These are phyloP conservation scores for Aplodontia rufa DNA, from an alignment of 2,113 vertebrate genomes.

Conservation along the genomic window DNA sequence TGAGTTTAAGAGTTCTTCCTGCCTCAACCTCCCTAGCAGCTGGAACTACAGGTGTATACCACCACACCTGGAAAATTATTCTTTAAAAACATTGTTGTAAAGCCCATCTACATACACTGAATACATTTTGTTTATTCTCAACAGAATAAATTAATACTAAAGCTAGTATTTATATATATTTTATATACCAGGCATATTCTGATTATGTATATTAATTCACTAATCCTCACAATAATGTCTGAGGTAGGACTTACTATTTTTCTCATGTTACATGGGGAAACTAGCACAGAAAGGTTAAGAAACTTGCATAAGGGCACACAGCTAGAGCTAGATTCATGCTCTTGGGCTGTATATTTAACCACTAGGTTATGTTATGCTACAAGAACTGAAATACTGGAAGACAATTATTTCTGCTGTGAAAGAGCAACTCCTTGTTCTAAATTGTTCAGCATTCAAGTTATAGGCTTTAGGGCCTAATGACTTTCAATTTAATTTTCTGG, in stretches of 20 bases:
- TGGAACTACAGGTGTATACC: no score
- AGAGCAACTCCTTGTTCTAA: constrained; percentile 36
- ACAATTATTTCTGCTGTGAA: constrained; percentile 60
- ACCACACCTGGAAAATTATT: not conserved
- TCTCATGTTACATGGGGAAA: not conserved
- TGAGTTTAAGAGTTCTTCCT: no score
- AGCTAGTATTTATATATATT: not conserved
- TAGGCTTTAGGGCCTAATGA: constrained; percentile 33
- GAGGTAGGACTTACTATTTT: not conserved
- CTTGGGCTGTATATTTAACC: not conserved
- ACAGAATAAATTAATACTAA: not conserved
- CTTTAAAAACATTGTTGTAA: not conserved
- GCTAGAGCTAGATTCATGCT: not conserved
- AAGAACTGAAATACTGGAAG: not conserved
- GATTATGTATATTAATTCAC: constrained; percentile 1
- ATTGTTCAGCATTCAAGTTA: constrained; percentile 56
- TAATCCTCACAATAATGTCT: not conserved
- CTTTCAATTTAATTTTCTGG: constrained; percentile 69
- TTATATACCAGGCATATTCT: not conserved
- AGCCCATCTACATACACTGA: not conserved
- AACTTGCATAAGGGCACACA: not conserved
- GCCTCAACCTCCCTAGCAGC: not conserved
- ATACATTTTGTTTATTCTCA: no score
- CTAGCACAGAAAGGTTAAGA: constrained; percentile 3
- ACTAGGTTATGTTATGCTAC: not conserved